These are phyloP conservation scores for Clanis bilineata DNA, from an alignment of 2,888 invertebrate genomes.

Conservation along the genomic window DNA sequence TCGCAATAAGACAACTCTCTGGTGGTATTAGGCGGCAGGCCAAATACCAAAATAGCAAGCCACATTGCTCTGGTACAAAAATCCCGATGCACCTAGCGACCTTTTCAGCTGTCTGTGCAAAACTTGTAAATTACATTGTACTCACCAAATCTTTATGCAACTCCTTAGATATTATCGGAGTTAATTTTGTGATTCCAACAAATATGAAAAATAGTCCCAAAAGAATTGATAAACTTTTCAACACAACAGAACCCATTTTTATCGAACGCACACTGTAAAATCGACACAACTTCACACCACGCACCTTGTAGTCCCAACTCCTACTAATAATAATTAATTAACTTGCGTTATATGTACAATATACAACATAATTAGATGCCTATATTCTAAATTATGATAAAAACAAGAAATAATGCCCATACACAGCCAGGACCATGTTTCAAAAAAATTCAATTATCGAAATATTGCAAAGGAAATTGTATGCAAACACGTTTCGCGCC, in stretches of 20 bases:
- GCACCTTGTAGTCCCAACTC: constrained; percentile 23
- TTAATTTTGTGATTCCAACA: constrained; percentile 95
- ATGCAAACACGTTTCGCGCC: constrained; percentile 69
- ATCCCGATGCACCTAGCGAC: constrained; percentile 66
- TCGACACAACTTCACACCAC: constrained; percentile 41
- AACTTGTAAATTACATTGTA: constrained; percentile 30
- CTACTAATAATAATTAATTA: neutral
- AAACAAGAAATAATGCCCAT: neutral
- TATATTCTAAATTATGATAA: neutral
- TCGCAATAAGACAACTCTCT: constrained; percentile 61
- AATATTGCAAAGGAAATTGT: constrained; percentile 28
- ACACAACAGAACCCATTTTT: constrained; percentile 86
- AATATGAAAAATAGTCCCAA: constrained; percentile 97
- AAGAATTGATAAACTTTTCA: constrained; percentile 94
- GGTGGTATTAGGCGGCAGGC: constrained; percentile 77
- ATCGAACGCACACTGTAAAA: constrained; percentile 29
- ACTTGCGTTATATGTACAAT: too few species aligned
- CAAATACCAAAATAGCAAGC: constrained; percentile 79
- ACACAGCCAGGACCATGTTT: constrained; percentile 20
- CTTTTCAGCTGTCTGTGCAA: constrained; percentile 43
- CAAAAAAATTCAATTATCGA: constrained; percentile 16
- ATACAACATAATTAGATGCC: neutral
- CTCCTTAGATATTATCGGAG: constrained; percentile 95
- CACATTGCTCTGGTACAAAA: constrained; percentile 70
- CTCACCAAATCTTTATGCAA: constrained; percentile 98